A percentile compares a stretch with the other conserved stretches of the same genome.
phyloP scores from a whole-genome alignment of 2,113 vertebrate species.

The human region GRCh38 chr3:146105501-146106000 shows the following conservation, averaged over 20 bases:
- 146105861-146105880: background rate
- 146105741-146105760: background rate
- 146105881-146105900: background rate
- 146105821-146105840: background rate
- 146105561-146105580: background rate
- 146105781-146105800: background rate
- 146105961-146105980: background rate
- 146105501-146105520: background rate
- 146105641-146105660: background rate
- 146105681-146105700: background rate
- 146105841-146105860: background rate
- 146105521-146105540: background rate
- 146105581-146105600: background rate
- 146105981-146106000: background rate
- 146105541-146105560: background rate
- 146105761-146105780: background rate
- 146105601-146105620: background rate
- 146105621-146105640: background rate
- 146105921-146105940: background rate
- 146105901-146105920: background rate
- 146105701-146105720: background rate
- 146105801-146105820: background rate
- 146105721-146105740: background rate
- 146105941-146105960: background rate
- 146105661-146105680: background rate